These are phyloP conservation scores for Verasper variegatus DNA, from an alignment of 2,113 vertebrate species.

Conservation along the genomic window DNA sequence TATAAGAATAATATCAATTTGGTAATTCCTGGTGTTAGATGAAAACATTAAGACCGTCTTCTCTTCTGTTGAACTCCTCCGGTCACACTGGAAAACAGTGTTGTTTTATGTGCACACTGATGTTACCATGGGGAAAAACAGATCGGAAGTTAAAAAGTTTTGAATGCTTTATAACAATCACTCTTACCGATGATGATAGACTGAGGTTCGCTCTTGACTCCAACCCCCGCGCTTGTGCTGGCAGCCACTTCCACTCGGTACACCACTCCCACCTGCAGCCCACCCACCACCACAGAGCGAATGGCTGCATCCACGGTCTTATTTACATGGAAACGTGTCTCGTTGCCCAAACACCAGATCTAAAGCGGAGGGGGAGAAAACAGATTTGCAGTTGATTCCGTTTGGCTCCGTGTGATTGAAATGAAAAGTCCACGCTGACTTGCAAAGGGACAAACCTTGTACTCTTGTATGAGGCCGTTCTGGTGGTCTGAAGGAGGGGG, in stretches of 20 bases:
- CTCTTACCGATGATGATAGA: conserved; percentile 93
- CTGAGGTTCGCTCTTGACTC: conserved; percentile 95
- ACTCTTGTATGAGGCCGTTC: conserved; percentile 98
- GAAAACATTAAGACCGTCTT: background rate
- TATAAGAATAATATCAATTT: conserved; percentile 31
- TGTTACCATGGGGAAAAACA: background rate
- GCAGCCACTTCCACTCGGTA: conserved; percentile 97
- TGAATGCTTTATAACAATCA: background rate
- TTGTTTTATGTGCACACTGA: background rate
- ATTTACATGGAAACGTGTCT: conserved; percentile 97
- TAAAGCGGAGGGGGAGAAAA: conserved; percentile 65
- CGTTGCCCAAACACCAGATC: conserved; percentile 99
- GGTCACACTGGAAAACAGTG: background rate
- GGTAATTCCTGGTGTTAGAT: conserved; percentile 5
- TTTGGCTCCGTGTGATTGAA: conserved; percentile 1
- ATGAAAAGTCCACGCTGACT: conserved; percentile 12
- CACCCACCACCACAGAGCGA: conserved; percentile 96
- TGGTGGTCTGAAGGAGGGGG: conserved; percentile 95
- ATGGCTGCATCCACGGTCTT: conserved; percentile 98
- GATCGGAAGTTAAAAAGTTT: background rate
- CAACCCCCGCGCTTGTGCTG: conserved; percentile 94
- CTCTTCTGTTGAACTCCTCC: background rate
- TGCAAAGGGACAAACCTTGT: conserved; percentile 85
- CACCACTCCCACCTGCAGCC: conserved; percentile 93
- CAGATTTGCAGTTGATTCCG: conserved; percentile 20